Base-by-base conservation (phyloP, 2,113 vertebrate species). In the Scophthalmus maximus region DNA sequence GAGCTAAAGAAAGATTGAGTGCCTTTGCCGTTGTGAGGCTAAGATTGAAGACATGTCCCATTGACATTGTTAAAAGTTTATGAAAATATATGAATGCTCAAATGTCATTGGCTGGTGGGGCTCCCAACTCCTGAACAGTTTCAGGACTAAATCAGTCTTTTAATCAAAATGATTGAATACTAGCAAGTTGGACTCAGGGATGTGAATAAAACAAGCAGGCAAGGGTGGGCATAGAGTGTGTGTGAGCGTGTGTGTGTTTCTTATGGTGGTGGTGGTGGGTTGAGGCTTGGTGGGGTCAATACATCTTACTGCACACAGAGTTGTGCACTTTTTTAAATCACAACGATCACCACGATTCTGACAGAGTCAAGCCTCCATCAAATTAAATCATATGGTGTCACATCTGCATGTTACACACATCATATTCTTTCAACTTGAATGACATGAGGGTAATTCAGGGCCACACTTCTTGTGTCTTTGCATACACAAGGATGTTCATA, bases 131-230 rank as follows among this genome's bases (percentile, higher is more conserved):
- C 94, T 55, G 93, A 94, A 90, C 93, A 95, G 93, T 95, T 96
- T 95, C 94, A 94, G 95, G 94, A 96, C 94, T 95, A 83, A 97
- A 98, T 96, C 95, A 94, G 93, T 95, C 95, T 97, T 97, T 97
- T 97, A 97, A 98, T 98, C 96, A 96, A 96, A 96, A 97, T 97
- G 96, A 97, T 96, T 96, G 95, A 97, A 96, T 95, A 94, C 95
- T 92, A 89, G 93, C 93, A 92, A 93, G 94, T 94, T 86, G 88
- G 93, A 96, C 94, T 95, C 96, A 95, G 94, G 95, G 94, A 94
- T 95, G 96, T 92, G 87, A 91, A 91, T 88, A 89, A 88, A 90
- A 85, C 68, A 72, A 73, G 83, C 55, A 52, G 75, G 32, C 15
- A 26, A 58, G 50, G 78, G 60, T 80, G 14, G 68, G 74, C 70